Evolutionary conservation across 2,797 vertebrate species (phyloP).

Genomic region (Paratrypauchen microcephalus): DNA sequence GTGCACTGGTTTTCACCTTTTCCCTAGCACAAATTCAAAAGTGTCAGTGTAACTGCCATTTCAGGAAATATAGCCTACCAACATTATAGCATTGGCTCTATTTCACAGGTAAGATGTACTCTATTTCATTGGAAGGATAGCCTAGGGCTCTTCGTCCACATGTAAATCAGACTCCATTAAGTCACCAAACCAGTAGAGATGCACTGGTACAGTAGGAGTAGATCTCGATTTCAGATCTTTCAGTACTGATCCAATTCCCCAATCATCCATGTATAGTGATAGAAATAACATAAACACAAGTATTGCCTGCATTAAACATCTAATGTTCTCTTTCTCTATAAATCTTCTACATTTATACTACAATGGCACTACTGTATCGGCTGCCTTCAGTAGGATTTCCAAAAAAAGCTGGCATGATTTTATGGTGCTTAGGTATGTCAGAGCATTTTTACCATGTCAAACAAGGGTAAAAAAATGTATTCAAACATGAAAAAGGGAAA

Average conservation of each 20-base stretch:
- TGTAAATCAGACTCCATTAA: not conserved
- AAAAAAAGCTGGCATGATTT: not conserved
- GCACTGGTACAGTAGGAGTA: no score
- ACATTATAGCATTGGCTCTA: not conserved
- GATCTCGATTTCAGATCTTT: no score
- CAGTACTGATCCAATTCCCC: no score
- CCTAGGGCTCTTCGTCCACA: not conserved
- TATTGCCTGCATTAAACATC: no score
- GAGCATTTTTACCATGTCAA: not conserved
- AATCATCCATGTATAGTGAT: no score
- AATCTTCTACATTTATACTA: not conserved
- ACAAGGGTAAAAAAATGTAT: not conserved
- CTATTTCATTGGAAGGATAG: not conserved
- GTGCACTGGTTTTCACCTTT: not conserved
- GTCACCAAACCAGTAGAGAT: no score
- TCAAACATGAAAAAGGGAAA: not conserved
- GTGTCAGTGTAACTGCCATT: conserved; percentile 14
- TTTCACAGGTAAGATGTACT: not conserved
- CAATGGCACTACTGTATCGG: not conserved
- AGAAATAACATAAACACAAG: no score
- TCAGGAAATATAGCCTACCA: conserved; percentile 3
- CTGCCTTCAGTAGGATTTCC: not conserved
- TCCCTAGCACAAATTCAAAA: conserved; percentile 11
- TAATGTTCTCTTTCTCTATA: no score
- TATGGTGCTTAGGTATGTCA: not conserved